phyloP scores from a whole-genome alignment of 2,888 invertebrate genomes.

The Stratiomys singularior region DNA sequence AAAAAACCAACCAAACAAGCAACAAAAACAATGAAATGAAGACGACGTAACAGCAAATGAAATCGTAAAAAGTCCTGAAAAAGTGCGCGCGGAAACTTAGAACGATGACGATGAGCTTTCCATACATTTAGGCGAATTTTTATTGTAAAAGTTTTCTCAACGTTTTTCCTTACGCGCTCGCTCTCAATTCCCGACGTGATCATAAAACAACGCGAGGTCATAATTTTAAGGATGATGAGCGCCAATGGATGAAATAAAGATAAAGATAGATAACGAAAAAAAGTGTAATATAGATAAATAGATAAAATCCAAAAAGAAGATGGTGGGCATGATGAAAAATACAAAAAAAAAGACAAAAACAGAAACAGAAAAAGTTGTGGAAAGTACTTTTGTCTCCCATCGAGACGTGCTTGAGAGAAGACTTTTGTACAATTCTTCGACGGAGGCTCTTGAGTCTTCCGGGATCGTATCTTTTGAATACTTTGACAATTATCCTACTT shows the following conservation, averaged over 20 bases:
- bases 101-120: slow-evolving; percentile 27
- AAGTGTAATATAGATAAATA: slow-evolving; percentile 39
- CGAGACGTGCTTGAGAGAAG: not conserved
- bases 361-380: not conserved
- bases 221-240: slow-evolving; percentile 45
- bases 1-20: not conserved
- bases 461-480: too few species aligned
- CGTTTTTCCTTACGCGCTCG: slow-evolving; percentile 15
- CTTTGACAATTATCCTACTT: too few species aligned
- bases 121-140: slow-evolving; percentile 40
- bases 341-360: not conserved
- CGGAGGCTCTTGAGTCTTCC: too few species aligned
- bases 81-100: slow-evolving; percentile 33
- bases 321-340: not conserved
- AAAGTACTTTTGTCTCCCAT: slow-evolving; percentile 7
- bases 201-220: slow-evolving; percentile 36
- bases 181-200: slow-evolving; percentile 18
- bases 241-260: slow-evolving; percentile 40
- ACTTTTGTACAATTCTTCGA: too few species aligned
- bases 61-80: slow-evolving; percentile 39
- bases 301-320: slow-evolving; percentile 9
- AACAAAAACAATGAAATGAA: not conserved
- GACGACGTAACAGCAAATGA: slow-evolving; percentile 2
- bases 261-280: slow-evolving; percentile 19
- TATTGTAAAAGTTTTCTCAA: slow-evolving; percentile 31